Evolutionary conservation across 2,797 vertebrate species (phyloP).

Genomic region (Molossus molossus): DNA sequence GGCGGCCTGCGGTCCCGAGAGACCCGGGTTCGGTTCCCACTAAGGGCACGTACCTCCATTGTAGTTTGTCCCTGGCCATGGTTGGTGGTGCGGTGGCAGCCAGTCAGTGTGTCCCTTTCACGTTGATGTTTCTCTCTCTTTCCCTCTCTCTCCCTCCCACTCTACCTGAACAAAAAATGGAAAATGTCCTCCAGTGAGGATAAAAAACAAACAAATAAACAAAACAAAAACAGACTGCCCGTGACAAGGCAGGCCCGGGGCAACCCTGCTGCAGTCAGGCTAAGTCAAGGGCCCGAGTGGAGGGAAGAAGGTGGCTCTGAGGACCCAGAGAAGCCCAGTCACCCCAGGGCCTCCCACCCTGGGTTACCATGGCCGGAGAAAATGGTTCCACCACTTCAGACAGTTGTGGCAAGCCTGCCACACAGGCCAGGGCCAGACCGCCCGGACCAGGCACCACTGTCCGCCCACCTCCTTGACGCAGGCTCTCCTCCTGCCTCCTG

Average conservation of each 20-base stretch:
- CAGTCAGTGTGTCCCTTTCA: no score
- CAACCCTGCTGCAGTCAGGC: background rate
- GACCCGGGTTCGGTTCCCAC: no score
- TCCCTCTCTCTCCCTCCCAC: no score
- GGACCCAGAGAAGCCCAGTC: background rate
- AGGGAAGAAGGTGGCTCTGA: background rate
- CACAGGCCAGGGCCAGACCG: background rate
- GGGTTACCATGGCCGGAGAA: background rate
- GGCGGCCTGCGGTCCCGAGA: no score
- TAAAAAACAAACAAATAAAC: no score
- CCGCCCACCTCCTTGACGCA: accelerated
- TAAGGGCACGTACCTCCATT: no score
- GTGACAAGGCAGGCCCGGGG: background rate
- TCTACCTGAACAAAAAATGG: no score
- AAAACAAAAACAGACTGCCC: no score
- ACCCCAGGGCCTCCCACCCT: background rate
- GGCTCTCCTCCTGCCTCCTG: background rate
- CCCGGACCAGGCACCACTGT: background rate
- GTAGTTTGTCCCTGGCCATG: no score
- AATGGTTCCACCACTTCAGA: background rate
- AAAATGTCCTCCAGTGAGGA: no score
- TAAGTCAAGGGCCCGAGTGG: background rate
- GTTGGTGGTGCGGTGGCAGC: no score
- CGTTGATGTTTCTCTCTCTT: no score
- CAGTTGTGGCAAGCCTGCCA: background rate